These are phyloP conservation scores for Varanus komodoensis DNA, from an alignment of 2,113 vertebrate species.

Conservation along the genomic window DNA sequence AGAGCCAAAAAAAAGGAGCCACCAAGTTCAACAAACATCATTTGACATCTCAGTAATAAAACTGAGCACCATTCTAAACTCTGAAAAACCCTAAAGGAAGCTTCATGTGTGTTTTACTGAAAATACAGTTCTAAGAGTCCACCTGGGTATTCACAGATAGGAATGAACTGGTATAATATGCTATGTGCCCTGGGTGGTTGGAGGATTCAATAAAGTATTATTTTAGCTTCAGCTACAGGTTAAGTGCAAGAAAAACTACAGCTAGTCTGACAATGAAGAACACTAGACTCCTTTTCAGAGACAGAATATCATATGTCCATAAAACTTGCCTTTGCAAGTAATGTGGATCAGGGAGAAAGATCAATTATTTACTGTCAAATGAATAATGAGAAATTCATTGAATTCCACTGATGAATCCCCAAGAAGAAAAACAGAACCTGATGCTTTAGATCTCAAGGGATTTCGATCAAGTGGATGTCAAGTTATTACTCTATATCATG, in stretches of 20 bases:
- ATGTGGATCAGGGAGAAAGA: neutral
- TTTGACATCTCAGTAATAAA: neutral
- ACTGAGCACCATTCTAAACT: neutral
- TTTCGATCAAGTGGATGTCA: neutral
- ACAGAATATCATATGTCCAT: neutral
- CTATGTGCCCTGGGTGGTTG: no score
- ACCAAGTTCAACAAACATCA: neutral
- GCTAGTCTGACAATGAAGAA: neutral
- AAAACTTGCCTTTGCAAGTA: neutral
- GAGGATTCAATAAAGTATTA: neutral
- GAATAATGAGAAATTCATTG: slow-evolving; percentile 7
- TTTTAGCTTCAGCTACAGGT: neutral
- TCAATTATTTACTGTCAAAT: slow-evolving; percentile 9
- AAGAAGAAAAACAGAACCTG: neutral
- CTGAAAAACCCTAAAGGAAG: neutral
- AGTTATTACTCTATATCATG: slow-evolving; percentile 2
- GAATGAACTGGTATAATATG: neutral
- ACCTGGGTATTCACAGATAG: neutral
- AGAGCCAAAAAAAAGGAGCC: neutral
- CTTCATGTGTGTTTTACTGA: neutral
- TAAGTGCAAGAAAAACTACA: neutral
- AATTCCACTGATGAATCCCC: neutral
- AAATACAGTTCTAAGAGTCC: neutral
- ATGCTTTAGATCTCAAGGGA: slow-evolving; percentile 13
- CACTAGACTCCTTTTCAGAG: neutral